Evolutionary conservation across 2,888 invertebrate genomes (phyloP), one percentile per base, ranked within the genome.

Genomic region (Mactromeris polynyma): DNA sequence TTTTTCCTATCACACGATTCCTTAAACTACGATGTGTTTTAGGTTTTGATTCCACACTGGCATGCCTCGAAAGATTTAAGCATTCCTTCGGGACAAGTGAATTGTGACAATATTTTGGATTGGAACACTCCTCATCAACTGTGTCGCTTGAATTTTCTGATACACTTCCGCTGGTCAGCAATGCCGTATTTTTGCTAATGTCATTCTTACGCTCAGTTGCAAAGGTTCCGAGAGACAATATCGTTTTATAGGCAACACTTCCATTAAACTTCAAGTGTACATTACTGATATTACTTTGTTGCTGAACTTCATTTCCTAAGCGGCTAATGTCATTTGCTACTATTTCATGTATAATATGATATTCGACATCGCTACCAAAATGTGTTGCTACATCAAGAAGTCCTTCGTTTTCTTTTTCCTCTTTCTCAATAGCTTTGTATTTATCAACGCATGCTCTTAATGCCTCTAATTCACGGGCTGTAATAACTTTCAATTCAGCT

Each of bases 71-170:
- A 40, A 11, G 11, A 4, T 40, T 40, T 40, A 11, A 40, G 40
- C 40, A 40, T 40, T 4, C 11, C 11, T 40, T 11, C 40, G 6
- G 11, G 4, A 4, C 40, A 40, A 40, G 11, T 7, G 11, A 40
- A 40, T 11, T 11, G 11, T 40, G 40, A 11, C 4, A 40, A 14
- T 1, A 2, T 73, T n/a, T 38, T 73, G 26, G 36, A 31, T 33
- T 19, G 21, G 14, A 31, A 31, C 6, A 2, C 4, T n/a, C 17
- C 31, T 80, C 80, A n/a, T 38, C 38, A n/a, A 64, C 11, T 4
- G 9, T 64, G 40, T 82, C 82, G 38, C 82, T 82, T 36, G 82
- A 82, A 64, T 9, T 2, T 64, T 82, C 64, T 21, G n/a, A 17
- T n/a, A 54, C 19, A 17, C 7, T 64, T 40, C 40, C 11, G 3